These are phyloP conservation scores for Portunus trituberculatus DNA, from an alignment of 1,140 invertebrate species.

Conservation along the genomic window DNA sequence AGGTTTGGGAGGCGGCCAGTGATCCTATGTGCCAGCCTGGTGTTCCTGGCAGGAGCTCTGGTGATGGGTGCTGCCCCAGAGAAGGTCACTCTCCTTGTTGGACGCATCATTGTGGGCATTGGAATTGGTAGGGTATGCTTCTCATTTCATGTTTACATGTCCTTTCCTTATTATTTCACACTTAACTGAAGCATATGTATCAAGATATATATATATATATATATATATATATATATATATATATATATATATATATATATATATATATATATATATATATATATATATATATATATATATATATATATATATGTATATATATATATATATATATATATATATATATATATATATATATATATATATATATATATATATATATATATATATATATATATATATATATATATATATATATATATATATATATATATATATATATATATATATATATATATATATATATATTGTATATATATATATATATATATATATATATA, in stretches of 20 bases:
- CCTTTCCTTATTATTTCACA: background rate
- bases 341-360: conserved; percentile 4
- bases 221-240: conserved; percentile 31
- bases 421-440: conserved; percentile 28
- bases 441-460: conserved; percentile 13
- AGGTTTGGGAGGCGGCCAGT: conserved; percentile 82
- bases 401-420: conserved; percentile 53
- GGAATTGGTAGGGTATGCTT: conserved; percentile 83
- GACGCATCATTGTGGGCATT: conserved; percentile 84
- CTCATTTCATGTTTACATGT: conserved; percentile 9
- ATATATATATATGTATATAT: conserved; percentile 47
- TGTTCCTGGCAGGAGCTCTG: conserved; percentile 83
- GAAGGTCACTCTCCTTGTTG: conserved; percentile 82
- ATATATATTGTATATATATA: too few species aligned
- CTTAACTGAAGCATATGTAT: background rate
- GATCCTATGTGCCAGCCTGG: conserved; percentile 83
- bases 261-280: conserved; percentile 33
- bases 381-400: conserved; percentile 31
- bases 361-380: background rate
- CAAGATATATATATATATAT: background rate
- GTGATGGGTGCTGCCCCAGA: conserved; percentile 82
- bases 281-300: conserved; percentile 54
- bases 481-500: conserved; percentile 11
- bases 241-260: background rate
- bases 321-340: conserved; percentile 13